A percentile compares a stretch with the other conserved stretches of the same genome.
These are phyloP conservation scores for Melanotaenia duboulayi DNA, from an alignment of 2,113 vertebrate genomes.

Conservation along the genomic window DNA sequence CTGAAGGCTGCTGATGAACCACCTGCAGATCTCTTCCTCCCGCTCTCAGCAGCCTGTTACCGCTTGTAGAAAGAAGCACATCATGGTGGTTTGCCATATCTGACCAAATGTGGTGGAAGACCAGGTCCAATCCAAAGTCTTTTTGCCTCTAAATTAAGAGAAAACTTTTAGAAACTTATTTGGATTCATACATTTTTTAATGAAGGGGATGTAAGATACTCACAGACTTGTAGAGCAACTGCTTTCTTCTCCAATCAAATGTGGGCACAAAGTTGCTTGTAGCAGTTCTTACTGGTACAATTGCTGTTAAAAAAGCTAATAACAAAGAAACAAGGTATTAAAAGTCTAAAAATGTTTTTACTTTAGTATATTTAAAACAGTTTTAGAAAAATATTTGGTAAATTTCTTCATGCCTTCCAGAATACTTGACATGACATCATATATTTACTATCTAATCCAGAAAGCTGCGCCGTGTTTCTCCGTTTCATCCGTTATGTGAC, in stretches of 20 bases:
- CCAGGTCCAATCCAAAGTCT: constrained; percentile 38
- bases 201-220: constrained; percentile 71
- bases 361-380: not conserved
- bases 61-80: constrained; percentile 80
- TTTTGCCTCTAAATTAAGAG: constrained; percentile 39
- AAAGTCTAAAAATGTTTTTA: too few relatives aligned
- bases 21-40: constrained; percentile 67
- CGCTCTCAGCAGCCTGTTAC: constrained; percentile 79
- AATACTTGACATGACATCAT: too few relatives aligned
- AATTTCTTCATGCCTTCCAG: too few relatives aligned
- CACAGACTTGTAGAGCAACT: constrained; percentile 86
- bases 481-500: too few relatives aligned
- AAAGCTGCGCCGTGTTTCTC: too few relatives aligned
- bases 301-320: too few relatives aligned
- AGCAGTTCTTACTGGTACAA: constrained; percentile 80
- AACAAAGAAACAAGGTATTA: not conserved
- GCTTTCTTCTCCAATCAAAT: constrained; percentile 84
- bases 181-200: not conserved
- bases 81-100: constrained; percentile 56
- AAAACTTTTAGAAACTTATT: not conserved
- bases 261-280: constrained; percentile 83
- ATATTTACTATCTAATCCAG: too few relatives aligned
- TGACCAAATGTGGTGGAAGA: constrained; percentile 51
- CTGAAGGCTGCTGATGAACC: constrained; percentile 49
- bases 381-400: not conserved